Evolutionary conservation across 1,140 invertebrate genomes (phyloP).

Genomic region (Penaeus japonicus): DNA sequence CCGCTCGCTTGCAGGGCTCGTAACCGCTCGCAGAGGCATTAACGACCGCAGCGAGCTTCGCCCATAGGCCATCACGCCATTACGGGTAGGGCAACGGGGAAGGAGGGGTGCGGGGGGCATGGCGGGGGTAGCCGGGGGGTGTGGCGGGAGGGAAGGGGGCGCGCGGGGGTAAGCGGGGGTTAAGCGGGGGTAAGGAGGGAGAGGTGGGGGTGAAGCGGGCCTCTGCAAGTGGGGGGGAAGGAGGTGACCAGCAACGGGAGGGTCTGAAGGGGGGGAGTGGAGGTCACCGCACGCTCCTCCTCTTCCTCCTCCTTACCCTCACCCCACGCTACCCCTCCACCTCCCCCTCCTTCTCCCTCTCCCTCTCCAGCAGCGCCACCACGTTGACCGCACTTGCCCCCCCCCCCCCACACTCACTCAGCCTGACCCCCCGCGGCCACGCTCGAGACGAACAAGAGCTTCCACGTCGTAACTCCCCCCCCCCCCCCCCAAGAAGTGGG

Average conservation of each 20-base stretch:
- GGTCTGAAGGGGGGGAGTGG: neutral
- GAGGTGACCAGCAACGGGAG: neutral
- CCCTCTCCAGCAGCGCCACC: neutral
- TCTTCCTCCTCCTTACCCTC: neutral
- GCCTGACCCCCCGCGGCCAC: neutral
- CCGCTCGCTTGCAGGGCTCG: slow-evolving; percentile 44
- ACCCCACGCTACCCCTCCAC: neutral
- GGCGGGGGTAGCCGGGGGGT: neutral
- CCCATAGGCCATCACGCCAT: slow-evolving; percentile 50
- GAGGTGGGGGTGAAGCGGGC: neutral
- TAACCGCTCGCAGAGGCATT: slow-evolving; percentile 51
- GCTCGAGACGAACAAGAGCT: neutral
- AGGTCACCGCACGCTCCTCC: slow-evolving; percentile 15
- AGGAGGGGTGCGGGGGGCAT: neutral
- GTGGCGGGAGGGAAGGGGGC: neutral
- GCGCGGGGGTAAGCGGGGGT: slow-evolving; percentile 4
- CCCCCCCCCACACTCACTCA: neutral
- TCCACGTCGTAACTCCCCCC: neutral
- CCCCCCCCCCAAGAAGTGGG: neutral
- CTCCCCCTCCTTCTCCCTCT: neutral
- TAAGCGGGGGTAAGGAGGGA: neutral
- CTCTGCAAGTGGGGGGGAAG: neutral
- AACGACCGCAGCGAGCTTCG: slow-evolving; percentile 34
- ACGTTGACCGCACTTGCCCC: neutral
- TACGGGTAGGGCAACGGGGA: slow-evolving; percentile 35